phyloP scores from a whole-genome alignment of 1,140 invertebrate genomes.

The Pseudomyrmex dendroicus region DNA sequence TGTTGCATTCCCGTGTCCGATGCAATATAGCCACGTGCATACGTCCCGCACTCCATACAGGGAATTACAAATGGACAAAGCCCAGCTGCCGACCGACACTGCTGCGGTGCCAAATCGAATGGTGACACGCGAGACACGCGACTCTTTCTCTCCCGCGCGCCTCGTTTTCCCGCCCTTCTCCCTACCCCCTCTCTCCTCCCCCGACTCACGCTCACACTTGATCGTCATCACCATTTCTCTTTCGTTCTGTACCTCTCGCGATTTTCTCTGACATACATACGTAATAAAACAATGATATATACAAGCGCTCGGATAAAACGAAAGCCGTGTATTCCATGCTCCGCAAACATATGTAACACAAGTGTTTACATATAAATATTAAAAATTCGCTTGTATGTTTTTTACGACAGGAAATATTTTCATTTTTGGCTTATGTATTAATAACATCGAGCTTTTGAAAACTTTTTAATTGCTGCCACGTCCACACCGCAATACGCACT shows the following conservation, averaged over 20 bases:
- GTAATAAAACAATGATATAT: constrained; percentile 21
- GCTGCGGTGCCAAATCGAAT: constrained; percentile 72
- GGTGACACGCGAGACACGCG: constrained; percentile 65
- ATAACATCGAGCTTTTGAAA: too few species aligned
- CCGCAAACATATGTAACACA: not conserved
- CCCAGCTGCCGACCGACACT: constrained; percentile 70
- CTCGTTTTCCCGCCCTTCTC: not conserved
- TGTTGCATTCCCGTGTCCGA: constrained; percentile 68
- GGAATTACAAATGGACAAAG: constrained; percentile 72
- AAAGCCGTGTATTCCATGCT: not conserved
- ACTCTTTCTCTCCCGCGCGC: constrained; percentile 62
- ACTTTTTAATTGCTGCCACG: too few species aligned
- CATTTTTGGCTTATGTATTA: too few species aligned
- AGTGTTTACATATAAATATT: not conserved
- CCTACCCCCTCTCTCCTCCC: too few species aligned
- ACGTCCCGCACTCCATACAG: constrained; percentile 69
- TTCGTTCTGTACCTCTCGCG: constrained; percentile 22
- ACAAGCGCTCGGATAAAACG: not conserved
- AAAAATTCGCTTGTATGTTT: too few species aligned
- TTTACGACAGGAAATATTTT: not conserved
- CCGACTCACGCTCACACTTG: constrained; percentile 10
- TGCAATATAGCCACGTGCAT: constrained; percentile 70
- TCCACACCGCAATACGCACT: too few species aligned
- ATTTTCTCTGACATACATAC: constrained; percentile 8
- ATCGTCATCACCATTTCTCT: constrained; percentile 38